Evolutionary conservation across 2,797 vertebrate species (phyloP).

Genomic region (Thripadectes ignobilis): DNA sequence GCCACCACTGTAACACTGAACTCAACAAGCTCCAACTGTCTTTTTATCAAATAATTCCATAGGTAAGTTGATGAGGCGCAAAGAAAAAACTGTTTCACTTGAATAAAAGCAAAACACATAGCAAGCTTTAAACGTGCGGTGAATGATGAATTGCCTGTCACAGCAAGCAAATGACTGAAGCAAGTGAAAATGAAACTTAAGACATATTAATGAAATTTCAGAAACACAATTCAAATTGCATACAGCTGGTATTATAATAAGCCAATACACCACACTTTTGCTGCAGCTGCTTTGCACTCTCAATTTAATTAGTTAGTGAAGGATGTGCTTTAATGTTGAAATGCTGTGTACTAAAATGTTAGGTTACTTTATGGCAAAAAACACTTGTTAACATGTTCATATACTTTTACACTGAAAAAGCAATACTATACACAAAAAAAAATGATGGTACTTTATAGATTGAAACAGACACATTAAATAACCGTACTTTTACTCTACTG

Average conservation of each 20-base stretch:
- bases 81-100: constrained; percentile 47
- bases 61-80: constrained; percentile 23
- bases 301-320: not conserved
- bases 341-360: not conserved
- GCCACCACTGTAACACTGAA: not conserved
- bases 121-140: constrained; percentile 70
- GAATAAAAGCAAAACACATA: not conserved
- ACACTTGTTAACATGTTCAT: not conserved
- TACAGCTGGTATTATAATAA: constrained; percentile 6
- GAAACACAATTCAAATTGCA: constrained; percentile 48
- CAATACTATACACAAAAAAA: not conserved
- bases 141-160: constrained; percentile 51
- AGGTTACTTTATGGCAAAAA: not conserved
- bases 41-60: constrained; percentile 7
- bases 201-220: constrained; percentile 50
- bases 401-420: not conserved
- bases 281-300: constrained; percentile 42
- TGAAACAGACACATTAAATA: not conserved
- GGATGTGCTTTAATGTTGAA: not conserved
- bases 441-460: not conserved
- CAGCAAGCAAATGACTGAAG: constrained; percentile 57
- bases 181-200: constrained; percentile 70
- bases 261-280: not conserved
- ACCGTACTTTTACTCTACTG: not conserved
- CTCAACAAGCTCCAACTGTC: not conserved